These are phyloP conservation scores for Amiota communis DNA, from an alignment of 2,888 invertebrate species.

Conservation along the genomic window DNA sequence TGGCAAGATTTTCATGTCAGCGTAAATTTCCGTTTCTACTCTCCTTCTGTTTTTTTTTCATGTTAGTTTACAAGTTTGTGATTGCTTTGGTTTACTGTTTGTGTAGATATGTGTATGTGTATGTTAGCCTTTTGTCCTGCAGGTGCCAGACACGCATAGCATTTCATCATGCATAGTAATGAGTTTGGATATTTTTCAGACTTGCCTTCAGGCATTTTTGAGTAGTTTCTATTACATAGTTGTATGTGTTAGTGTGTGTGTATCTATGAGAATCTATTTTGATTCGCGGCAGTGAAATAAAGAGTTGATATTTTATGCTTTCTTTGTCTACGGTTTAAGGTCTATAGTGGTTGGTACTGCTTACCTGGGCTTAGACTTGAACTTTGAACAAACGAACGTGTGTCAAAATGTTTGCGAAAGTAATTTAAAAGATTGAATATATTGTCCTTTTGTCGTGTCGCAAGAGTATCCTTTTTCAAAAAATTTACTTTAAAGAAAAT, in stretches of 20 bases:
- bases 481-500: too few species aligned
- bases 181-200: conserved; percentile 38
- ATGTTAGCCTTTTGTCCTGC: conserved; percentile 54
- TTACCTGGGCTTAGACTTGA: too few species aligned
- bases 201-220: not conserved
- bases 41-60: conserved; percentile 1
- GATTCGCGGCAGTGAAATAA: not conserved
- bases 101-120: conserved; percentile 34
- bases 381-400: too few species aligned
- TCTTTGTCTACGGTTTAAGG: too few species aligned
- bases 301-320: conserved; percentile 3
- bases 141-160: conserved; percentile 61
- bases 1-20: conserved; percentile 62
- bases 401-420: too few species aligned
- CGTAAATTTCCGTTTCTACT: conserved; percentile 61
- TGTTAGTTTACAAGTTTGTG: conserved; percentile 2
- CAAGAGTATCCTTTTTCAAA: too few species aligned
- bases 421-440: too few species aligned
- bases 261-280: not conserved
- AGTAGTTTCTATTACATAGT: too few species aligned
- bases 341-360: not conserved
- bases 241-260: too few species aligned
- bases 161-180: conserved; percentile 65
- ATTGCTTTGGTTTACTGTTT: conserved; percentile 5
- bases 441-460: too few species aligned